Conservation (phyloP, 2,888 invertebrate genomes). For the Anthrax anthrax region DNA sequence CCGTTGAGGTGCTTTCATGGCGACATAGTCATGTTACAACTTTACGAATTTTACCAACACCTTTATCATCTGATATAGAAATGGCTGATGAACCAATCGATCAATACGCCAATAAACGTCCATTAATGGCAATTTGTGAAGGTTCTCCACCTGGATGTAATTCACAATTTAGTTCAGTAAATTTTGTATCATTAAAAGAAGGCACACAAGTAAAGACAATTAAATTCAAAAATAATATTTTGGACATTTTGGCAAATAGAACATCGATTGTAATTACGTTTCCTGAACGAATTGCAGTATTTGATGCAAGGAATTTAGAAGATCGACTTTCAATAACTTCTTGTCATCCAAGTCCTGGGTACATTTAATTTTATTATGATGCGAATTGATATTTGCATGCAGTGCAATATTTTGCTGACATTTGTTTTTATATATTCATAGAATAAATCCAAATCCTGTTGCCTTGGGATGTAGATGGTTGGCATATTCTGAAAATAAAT, state of each 20-base stretch:
- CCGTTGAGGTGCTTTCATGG: slow-evolving; percentile 88
- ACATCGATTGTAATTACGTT: slow-evolving; percentile 79
- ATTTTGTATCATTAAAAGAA: slow-evolving; percentile 60
- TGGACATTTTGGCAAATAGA: slow-evolving; percentile 79
- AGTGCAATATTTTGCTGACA: too few species aligned
- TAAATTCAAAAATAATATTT: slow-evolving; percentile 80
- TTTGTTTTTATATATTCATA: too few species aligned
- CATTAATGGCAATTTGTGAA: slow-evolving; percentile 82
- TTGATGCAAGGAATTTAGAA: slow-evolving; percentile 77
- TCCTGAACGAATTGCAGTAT: slow-evolving; percentile 77
- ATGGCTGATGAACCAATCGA: slow-evolving; percentile 41
- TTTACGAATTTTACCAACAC: slow-evolving; percentile 72
- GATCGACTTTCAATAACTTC: slow-evolving; percentile 77
- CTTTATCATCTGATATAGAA: slow-evolving; percentile 40
- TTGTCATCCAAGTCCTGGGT: slow-evolving; percentile 77
- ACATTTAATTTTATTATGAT: slow-evolving; percentile 8
- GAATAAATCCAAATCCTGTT: slow-evolving; percentile 61
- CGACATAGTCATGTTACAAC: slow-evolving; percentile 76
- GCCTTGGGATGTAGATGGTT: slow-evolving; percentile 76
- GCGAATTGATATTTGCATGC: not conserved
- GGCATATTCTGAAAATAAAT: slow-evolving; percentile 74
- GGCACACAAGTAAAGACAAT: slow-evolving; percentile 53
- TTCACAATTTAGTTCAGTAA: slow-evolving; percentile 63
- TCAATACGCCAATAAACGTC: slow-evolving; percentile 63
- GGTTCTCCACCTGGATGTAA: slow-evolving; percentile 51